Evolutionary conservation across 1,140 invertebrate genomes (phyloP).

Genomic region (Drosophila truncata): DNA sequence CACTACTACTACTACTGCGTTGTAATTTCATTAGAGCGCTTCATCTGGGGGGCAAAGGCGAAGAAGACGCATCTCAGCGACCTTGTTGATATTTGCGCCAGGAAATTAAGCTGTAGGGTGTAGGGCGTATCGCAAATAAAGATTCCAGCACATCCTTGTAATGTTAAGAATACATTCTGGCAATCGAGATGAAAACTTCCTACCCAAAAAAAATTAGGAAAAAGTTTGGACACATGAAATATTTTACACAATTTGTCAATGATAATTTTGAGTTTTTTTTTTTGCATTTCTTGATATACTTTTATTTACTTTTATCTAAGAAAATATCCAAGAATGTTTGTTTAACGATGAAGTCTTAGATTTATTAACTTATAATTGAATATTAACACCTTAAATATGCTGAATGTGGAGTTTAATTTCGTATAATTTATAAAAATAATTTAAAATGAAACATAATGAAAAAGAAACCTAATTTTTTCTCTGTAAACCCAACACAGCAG

Average conservation of each 20-base stretch:
- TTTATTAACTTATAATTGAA: background rate
- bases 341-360: too few species aligned
- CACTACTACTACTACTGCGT: slow-evolving; percentile 9
- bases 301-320: background rate
- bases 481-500: background rate
- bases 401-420: background rate
- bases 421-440: background rate
- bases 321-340: background rate
- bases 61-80: slow-evolving; percentile 21
- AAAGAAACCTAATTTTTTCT: background rate
- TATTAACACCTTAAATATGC: too few species aligned
- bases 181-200: slow-evolving; percentile 2
- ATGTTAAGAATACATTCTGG: slow-evolving; percentile 7
- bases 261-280: background rate
- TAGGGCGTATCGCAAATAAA: slow-evolving; percentile 41
- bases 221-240: slow-evolving; percentile 5
- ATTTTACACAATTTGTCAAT: background rate
- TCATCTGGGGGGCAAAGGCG: slow-evolving; percentile 42
- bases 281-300: background rate
- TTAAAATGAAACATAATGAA: background rate
- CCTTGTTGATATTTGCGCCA: slow-evolving; percentile 76
- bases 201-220: background rate
- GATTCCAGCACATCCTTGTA: slow-evolving; percentile 20
- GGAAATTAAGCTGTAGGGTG: slow-evolving; percentile 70
- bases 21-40: slow-evolving; percentile 76